phyloP scores from a whole-genome alignment of 2,113 vertebrate species.

The Forbesichthys papilliferus region DNA sequence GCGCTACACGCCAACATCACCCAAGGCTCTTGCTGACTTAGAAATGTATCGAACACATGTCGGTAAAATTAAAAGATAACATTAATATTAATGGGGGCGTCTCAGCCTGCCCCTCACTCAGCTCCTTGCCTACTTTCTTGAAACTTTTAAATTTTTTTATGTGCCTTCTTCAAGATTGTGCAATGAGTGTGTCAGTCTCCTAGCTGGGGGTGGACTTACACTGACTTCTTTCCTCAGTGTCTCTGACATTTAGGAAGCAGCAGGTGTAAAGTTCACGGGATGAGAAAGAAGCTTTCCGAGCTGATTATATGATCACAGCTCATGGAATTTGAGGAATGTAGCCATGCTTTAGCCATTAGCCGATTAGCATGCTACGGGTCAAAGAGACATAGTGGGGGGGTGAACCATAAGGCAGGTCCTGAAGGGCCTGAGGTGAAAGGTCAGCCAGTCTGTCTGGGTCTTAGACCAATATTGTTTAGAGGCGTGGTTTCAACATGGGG shows the following conservation, averaged over 20 bases:
- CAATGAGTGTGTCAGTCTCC: too few species aligned
- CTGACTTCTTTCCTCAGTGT: not conserved
- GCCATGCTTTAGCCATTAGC: slow-evolving; percentile 64
- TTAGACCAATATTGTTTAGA: slow-evolving; percentile 14
- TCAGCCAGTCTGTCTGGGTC: slow-evolving; percentile 60
- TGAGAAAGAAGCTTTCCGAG: slow-evolving; percentile 22
- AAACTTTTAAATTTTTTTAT: too few species aligned
- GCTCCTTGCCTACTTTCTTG: too few species aligned
- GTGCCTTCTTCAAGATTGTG: too few species aligned
- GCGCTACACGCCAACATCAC: too few species aligned
- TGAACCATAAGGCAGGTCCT: slow-evolving; percentile 45
- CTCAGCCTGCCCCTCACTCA: too few species aligned
- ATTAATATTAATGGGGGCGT: too few species aligned
- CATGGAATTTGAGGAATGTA: slow-evolving; percentile 62
- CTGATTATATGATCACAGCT: slow-evolving; percentile 27
- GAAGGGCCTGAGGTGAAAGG: slow-evolving; percentile 59
- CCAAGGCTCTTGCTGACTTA: too few species aligned
- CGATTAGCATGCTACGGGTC: slow-evolving; percentile 58
- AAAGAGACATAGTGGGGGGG: slow-evolving; percentile 33
- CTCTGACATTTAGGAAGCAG: slow-evolving; percentile 5
- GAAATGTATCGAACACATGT: too few species aligned
- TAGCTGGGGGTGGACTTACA: not conserved
- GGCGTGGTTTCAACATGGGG: not conserved
- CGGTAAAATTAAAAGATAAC: too few species aligned
- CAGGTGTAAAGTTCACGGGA: slow-evolving; percentile 37